phyloP scores from a whole-genome alignment of 2,113 vertebrate species.

The Scomber colias region DNA sequence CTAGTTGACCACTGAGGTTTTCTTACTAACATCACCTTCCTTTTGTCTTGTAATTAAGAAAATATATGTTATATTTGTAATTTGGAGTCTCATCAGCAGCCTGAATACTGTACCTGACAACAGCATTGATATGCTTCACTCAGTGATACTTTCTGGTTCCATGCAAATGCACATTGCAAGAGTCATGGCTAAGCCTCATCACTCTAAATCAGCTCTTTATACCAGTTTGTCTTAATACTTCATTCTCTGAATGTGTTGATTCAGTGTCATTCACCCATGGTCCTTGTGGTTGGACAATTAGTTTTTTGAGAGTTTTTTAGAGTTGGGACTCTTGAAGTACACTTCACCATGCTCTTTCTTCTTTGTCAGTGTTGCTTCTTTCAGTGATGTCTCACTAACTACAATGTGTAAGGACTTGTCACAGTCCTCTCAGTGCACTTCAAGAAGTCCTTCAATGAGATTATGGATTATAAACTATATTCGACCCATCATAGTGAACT shows the following conservation, averaged over 20 bases:
- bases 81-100: background rate
- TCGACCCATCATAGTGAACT: background rate
- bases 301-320: no score
- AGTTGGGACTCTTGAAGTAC: background rate
- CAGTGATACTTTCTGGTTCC: background rate
- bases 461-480: background rate
- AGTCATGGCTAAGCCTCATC: background rate
- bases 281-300: background rate
- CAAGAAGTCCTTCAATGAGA: background rate
- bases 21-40: background rate
- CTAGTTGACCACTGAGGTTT: background rate
- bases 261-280: background rate
- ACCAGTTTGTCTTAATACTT: conserved; percentile 62
- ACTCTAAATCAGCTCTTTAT: conserved; percentile 16
- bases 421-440: background rate
- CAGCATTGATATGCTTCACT: background rate
- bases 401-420: background rate
- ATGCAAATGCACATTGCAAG: conserved; percentile 8
- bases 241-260: conserved; percentile 51
- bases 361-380: background rate
- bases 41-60: no score
- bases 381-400: background rate
- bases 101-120: background rate
- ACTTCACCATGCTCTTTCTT: background rate
- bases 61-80: no score